Percentiles rank a stretch among this genome's conserved stretches.
Conservation (phyloP, 1,140 invertebrate genomes). For the Macrocentrus cingulum region DNA sequence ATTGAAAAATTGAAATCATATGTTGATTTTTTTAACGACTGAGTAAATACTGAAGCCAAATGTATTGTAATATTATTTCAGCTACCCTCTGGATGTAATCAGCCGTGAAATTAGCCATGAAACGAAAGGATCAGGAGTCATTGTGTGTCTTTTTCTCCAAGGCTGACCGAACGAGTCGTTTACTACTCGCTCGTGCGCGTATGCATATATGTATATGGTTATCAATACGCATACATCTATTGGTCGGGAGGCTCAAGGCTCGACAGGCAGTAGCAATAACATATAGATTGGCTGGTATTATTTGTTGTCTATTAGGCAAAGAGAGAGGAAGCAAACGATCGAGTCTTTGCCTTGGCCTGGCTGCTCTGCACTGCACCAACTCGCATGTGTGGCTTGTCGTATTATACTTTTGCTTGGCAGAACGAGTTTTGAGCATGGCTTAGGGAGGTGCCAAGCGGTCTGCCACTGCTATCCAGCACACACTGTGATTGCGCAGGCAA, state of each 20-base stretch:
- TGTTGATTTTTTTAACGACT: too few relatives aligned
- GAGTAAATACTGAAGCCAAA: too few relatives aligned
- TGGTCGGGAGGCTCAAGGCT: not conserved
- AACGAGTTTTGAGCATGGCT: slow-evolving; percentile 1
- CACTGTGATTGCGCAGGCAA: slow-evolving; percentile 32
- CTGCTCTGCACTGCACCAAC: not conserved
- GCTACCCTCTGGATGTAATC: too few relatives aligned
- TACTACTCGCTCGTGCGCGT: slow-evolving; percentile 33
- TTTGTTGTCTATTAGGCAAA: not conserved
- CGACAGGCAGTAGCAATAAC: not conserved
- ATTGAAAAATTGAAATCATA: too few relatives aligned
- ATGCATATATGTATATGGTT: not conserved
- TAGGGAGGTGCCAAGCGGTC: slow-evolving; percentile 52
- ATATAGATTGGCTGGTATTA: not conserved
- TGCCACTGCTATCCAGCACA: slow-evolving; percentile 34
- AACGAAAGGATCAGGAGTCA: not conserved
- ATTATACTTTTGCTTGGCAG: not conserved
- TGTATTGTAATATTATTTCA: too few relatives aligned
- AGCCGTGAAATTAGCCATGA: too few relatives aligned
- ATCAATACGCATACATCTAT: slow-evolving; percentile 7
- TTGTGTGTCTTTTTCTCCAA: not conserved
- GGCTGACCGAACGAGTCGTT: slow-evolving; percentile 35
- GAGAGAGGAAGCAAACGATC: slow-evolving; percentile 7
- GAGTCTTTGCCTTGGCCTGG: slow-evolving; percentile 7
- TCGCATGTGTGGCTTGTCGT: too few relatives aligned